These are phyloP conservation scores for Lasioglossum morio DNA, from an alignment of 2,888 invertebrate genomes.

Conservation along the genomic window DNA sequence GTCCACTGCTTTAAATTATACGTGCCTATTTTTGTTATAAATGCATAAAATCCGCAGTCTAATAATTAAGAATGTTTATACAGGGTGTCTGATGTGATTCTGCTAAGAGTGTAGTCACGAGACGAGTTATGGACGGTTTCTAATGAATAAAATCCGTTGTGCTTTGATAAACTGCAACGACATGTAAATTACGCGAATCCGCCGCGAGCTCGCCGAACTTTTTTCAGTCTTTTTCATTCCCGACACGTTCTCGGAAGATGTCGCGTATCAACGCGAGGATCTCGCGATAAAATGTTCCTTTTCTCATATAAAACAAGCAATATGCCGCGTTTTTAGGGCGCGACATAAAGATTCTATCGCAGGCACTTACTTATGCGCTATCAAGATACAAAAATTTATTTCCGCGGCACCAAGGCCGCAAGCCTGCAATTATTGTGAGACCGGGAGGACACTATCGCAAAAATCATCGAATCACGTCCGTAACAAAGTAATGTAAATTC, in stretches of 20 bases:
- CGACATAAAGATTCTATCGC: conserved; percentile 55
- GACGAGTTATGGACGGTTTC: background rate
- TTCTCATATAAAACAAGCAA: conserved; percentile 58
- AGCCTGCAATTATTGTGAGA: conserved; percentile 43
- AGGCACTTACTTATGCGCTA: conserved; percentile 48
- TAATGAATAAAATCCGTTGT: background rate
- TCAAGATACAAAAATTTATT: conserved; percentile 56
- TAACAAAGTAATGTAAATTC: conserved; percentile 7
- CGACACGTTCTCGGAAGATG: conserved; percentile 54
- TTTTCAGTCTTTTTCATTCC: conserved; percentile 32
- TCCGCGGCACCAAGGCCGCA: conserved; percentile 28
- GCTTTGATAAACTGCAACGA: conserved; percentile 5
- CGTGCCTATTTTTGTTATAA: too few relatives aligned
- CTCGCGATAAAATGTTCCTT: conserved; percentile 55
- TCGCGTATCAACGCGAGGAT: conserved; percentile 45
- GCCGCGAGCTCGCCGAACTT: background rate
- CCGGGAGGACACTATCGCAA: conserved; percentile 4
- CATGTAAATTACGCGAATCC: background rate
- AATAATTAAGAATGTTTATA: background rate
- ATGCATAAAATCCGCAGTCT: too few relatives aligned
- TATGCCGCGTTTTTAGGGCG: conserved; percentile 59
- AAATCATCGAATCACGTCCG: conserved; percentile 28
- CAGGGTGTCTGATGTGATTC: too few relatives aligned
- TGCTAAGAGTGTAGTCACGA: background rate
- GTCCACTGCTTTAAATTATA: too few relatives aligned